Base-by-base conservation (phyloP, 2,113 vertebrate species). In the Entelurus aequoreus region DNA sequence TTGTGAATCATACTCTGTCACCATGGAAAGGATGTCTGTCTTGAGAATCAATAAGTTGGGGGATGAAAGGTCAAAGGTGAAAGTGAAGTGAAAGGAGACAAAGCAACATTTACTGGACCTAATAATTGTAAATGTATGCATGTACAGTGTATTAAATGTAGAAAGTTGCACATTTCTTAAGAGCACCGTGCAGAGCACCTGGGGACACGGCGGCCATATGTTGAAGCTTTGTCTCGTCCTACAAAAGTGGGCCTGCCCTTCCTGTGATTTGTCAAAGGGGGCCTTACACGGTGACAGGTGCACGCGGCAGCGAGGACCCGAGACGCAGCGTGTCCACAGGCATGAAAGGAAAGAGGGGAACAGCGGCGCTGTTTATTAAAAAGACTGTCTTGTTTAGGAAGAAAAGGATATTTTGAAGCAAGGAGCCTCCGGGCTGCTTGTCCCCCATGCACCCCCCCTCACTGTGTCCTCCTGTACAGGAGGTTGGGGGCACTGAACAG, bases 181-280 rank as follows among this genome's bases (percentile, higher is more conserved):
- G 67, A 65, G 77, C 78, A 79, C 72, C 77, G 75, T 62, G 84
- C 71, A 69, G 86, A 82, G 88, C 92, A 93, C 92, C 94, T 90
- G 91, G 92, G 94, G 94, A 93, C 72, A 92, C 79, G 81, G 84
- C 80, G 73, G 90, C 94, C 94, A 96, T 94, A 95, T 97, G 94
- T 92, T 89, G 90, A 90, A 93, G 94, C 95, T 94, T 91, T 91
- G 93, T 94, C 92, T 94, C 90, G 93, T 96, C 94, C 95, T 97
- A 95, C 95, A 94, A 95, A 96, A 88, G 92, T 94, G 93, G 90
- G 90, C 88, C 90, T 93, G 95, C 90, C 95, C 96, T 99, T 97
- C 94, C 93, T 87, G 89, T 91, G 93, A 94, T 93, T 92, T 91
- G 93, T 94, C 94, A 94, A 92, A 93, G 85, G 42, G 28, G 91